These are phyloP conservation scores for Ophion obscuratus DNA, from an alignment of 2,888 invertebrate species.

Conservation along the genomic window DNA sequence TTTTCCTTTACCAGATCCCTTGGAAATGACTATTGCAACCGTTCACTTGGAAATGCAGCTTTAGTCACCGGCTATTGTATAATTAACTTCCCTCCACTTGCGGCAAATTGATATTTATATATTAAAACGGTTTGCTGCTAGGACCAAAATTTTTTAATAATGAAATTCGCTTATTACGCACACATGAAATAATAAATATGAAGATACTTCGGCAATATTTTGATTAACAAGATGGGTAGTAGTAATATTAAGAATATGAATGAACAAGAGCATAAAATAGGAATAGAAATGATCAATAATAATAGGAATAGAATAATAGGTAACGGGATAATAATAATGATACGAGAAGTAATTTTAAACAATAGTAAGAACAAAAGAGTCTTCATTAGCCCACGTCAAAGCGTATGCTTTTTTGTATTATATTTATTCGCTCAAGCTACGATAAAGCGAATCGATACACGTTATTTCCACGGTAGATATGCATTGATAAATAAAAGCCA, in stretches of 20 bases:
- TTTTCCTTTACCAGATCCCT: no score
- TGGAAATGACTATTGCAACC: no score
- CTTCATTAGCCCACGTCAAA: conserved; percentile 41
- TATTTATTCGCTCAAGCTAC: conserved; percentile 13
- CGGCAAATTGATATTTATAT: no score
- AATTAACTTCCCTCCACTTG: no score
- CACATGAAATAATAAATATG: no score
- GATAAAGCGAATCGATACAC: conserved; percentile 41
- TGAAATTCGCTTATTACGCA: no score
- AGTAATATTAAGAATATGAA: neutral
- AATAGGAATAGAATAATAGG: neutral
- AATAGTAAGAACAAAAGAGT: neutral
- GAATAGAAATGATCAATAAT: neutral
- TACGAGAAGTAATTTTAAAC: neutral
- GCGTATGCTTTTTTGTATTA: neutral
- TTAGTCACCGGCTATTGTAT: no score
- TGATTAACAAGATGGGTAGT: neutral
- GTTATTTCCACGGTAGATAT: conserved; percentile 14
- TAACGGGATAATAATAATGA: conserved; percentile 10
- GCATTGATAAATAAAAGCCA: conserved; percentile 17
- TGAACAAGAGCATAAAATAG: no score
- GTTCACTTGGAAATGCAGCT: no score
- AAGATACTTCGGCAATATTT: no score
- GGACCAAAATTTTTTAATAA: no score
- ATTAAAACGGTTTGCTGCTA: no score